These are phyloP conservation scores for Carassius auratus DNA, from an alignment of 2,113 vertebrate species.

Conservation along the genomic window DNA sequence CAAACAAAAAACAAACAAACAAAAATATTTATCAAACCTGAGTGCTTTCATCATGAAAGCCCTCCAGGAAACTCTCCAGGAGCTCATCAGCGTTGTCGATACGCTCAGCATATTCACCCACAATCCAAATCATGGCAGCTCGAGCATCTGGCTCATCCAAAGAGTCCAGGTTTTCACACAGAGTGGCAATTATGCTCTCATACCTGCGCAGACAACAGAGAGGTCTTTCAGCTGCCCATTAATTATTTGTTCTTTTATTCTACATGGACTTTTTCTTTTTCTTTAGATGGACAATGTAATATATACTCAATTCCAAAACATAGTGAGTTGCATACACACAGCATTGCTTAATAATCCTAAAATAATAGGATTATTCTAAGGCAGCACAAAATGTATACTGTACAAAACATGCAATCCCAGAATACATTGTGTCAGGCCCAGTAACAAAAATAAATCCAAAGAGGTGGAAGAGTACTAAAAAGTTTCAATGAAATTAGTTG, in stretches of 20 bases:
- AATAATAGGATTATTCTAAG: neutral
- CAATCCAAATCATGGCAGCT: conserved; percentile 99
- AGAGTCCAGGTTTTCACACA: conserved; percentile 97
- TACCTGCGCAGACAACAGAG: conserved; percentile 76
- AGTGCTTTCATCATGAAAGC: conserved; percentile 98
- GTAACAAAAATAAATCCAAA: neutral
- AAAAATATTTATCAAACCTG: conserved; percentile 76
- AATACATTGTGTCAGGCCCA: neutral
- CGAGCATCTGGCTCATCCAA: conserved; percentile 96
- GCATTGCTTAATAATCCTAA: neutral
- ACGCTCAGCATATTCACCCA: conserved; percentile 95
- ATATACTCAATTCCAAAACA: neutral
- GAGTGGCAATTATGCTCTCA: conserved; percentile 96
- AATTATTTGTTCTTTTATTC: neutral
- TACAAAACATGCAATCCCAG: neutral
- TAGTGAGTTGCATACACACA: neutral
- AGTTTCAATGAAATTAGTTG: neutral
- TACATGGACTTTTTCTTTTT: neutral
- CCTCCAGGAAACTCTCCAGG: conserved; percentile 96
- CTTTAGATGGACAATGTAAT: neutral
- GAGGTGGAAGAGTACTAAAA: neutral
- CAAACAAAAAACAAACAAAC: neutral
- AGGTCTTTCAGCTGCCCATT: neutral
- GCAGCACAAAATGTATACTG: neutral
- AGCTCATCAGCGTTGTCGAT: conserved; percentile 98